Conservation (phyloP, 2,888 invertebrate species). For the Eurytoma californica region DNA sequence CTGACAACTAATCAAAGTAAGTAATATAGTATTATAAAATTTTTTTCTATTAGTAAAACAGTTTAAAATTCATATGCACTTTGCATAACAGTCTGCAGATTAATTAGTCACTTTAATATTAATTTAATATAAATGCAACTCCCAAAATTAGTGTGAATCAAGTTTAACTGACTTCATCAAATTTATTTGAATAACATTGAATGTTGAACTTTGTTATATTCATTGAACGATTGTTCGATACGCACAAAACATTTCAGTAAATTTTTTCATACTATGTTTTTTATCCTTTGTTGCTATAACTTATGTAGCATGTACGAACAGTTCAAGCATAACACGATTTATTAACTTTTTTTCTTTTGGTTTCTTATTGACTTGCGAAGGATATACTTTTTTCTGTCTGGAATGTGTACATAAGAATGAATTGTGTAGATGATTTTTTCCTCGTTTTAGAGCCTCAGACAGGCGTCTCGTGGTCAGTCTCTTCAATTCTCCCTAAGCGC, state of each 20-base stretch:
- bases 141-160: background rate
- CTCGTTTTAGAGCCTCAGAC: conserved; percentile 78
- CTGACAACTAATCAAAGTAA: no score
- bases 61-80: conserved; percentile 6
- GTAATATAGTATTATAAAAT: no score
- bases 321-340: conserved; percentile 23
- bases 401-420: conserved; percentile 2
- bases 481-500: conserved; percentile 88
- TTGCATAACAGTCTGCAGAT: background rate
- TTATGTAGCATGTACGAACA: conserved; percentile 7
- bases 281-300: conserved; percentile 6
- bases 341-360: background rate
- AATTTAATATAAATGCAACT: background rate
- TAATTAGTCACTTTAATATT: no score
- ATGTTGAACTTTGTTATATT: background rate
- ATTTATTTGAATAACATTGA: conserved; percentile 31
- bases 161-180: conserved; percentile 8
- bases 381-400: conserved; percentile 21
- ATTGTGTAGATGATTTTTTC: conserved; percentile 1
- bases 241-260: conserved; percentile 33
- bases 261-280: background rate
- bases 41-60: background rate
- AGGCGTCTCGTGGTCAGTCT: conserved; percentile 88
- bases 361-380: conserved; percentile 39
- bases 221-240: conserved; percentile 25